Evolutionary conservation across 2,888 invertebrate species (phyloP).

Genomic region (Tachina fera): DNA sequence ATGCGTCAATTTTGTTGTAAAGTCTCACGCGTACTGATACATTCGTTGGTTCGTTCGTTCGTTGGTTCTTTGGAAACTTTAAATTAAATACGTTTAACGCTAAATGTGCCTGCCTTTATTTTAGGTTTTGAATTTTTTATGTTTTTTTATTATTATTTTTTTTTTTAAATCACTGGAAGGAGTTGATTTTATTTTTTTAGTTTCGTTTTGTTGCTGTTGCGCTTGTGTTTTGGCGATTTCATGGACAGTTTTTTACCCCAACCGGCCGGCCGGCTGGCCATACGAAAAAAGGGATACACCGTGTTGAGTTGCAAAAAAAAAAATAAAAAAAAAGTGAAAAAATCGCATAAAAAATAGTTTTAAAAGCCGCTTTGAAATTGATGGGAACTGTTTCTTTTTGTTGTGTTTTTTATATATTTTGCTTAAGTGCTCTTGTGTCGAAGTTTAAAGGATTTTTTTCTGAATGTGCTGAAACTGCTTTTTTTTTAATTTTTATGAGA

Average conservation of each 20-base stretch:
- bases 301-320: constrained; percentile 38
- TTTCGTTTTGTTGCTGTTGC: constrained; percentile 43
- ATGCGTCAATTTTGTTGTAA: constrained; percentile 78
- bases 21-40: constrained; percentile 79
- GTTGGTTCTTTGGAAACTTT: constrained; percentile 66
- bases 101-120: constrained; percentile 72
- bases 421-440: constrained; percentile 58
- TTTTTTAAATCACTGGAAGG: constrained; percentile 52
- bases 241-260: constrained; percentile 50
- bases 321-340: constrained; percentile 37
- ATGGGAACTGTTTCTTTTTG: constrained; percentile 65
- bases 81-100: constrained; percentile 65
- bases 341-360: constrained; percentile 70
- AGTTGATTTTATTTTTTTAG: constrained; percentile 67
- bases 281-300: constrained; percentile 60
- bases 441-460: constrained; percentile 61
- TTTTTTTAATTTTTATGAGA: constrained; percentile 64
- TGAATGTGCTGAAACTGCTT: constrained; percentile 37
- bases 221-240: constrained; percentile 63
- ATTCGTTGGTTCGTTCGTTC: constrained; percentile 44
- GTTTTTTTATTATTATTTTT: constrained; percentile 51
- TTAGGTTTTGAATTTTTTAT: constrained; percentile 61
- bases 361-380: constrained; percentile 70
- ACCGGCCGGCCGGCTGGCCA: constrained; percentile 30
- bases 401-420: constrained; percentile 15